These are phyloP conservation scores for Carettochelys insculpta DNA, from an alignment of 2,113 vertebrate genomes.

Conservation along the genomic window DNA sequence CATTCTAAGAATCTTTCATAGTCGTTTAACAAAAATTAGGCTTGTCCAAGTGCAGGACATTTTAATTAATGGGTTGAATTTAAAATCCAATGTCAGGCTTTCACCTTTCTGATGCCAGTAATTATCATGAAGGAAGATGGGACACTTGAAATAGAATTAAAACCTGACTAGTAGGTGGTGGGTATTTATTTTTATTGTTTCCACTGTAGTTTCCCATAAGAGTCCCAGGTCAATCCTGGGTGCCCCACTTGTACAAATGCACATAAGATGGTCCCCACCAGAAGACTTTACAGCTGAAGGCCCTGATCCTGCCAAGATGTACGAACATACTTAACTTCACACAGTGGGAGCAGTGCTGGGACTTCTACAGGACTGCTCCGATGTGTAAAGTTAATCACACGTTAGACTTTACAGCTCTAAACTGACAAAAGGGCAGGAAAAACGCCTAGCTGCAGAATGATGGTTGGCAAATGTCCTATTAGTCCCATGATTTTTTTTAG, in stretches of 20 bases:
- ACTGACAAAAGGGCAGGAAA: conserved; percentile 20
- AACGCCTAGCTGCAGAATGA: neutral
- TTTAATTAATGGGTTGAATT: neutral
- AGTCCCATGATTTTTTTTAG: neutral
- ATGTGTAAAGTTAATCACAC: conserved; percentile 35
- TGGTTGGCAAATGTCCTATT: conserved; percentile 7
- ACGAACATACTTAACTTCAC: conserved; percentile 37
- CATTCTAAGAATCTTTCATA: neutral
- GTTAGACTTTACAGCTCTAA: neutral
- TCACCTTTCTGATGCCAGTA: neutral
- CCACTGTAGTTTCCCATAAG: neutral
- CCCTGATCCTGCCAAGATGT: conserved; percentile 41
- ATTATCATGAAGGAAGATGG: neutral
- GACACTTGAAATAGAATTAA: neutral
- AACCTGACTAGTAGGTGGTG: neutral
- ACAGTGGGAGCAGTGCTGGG: conserved; percentile 49
- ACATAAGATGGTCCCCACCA: neutral
- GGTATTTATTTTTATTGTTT: neutral
- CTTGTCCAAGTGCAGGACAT: neutral
- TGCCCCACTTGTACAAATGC: neutral
- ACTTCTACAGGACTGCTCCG: conserved; percentile 14
- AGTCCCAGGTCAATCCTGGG: neutral
- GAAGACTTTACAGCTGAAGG: neutral
- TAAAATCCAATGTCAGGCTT: neutral
- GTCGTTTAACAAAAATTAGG: conserved; percentile 1